A percentile compares a stretch with the other conserved stretches of the same genome.
These are phyloP conservation scores for Metopolophium dirhodum DNA, from an alignment of 1,140 invertebrate species.

Conservation along the genomic window DNA sequence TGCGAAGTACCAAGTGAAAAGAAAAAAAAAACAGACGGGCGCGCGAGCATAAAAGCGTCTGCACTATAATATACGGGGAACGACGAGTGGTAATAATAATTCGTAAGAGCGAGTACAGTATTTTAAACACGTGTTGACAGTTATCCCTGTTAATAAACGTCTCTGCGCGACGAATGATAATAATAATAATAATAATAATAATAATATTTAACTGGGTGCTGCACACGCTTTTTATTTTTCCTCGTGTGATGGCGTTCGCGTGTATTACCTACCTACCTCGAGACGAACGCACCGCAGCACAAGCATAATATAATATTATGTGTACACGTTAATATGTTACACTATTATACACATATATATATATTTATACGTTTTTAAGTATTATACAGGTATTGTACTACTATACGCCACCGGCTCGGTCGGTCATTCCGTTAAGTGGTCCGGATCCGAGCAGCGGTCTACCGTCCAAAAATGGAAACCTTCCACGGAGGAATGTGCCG, in stretches of 20 bases:
- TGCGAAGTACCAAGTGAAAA: neutral
- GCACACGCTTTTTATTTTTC: neutral
- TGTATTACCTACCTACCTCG: neutral
- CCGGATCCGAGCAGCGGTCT: conserved; percentile 24
- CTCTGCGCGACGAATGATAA: conserved; percentile 13
- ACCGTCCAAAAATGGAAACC: conserved; percentile 42
- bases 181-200: neutral
- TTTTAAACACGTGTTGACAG: conserved; percentile 40
- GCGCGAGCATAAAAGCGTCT: neutral
- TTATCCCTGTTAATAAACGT: conserved; percentile 37
- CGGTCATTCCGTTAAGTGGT: conserved; percentile 47
- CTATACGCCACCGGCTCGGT: neutral
- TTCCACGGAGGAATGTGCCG: conserved; percentile 20
- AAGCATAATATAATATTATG: neutral
- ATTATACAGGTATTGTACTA: neutral
- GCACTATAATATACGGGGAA: neutral
- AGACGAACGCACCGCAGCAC: neutral
- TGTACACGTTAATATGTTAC: neutral
- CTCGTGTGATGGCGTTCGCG: neutral
- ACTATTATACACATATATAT: neutral
- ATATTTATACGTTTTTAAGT: neutral
- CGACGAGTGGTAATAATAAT: neutral
- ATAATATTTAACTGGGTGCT: neutral
- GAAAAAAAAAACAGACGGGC: neutral
- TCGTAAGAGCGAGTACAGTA: neutral